Evolutionary conservation across 1,140 invertebrate species (phyloP).

Genomic region (Vanessa tameamea): DNA sequence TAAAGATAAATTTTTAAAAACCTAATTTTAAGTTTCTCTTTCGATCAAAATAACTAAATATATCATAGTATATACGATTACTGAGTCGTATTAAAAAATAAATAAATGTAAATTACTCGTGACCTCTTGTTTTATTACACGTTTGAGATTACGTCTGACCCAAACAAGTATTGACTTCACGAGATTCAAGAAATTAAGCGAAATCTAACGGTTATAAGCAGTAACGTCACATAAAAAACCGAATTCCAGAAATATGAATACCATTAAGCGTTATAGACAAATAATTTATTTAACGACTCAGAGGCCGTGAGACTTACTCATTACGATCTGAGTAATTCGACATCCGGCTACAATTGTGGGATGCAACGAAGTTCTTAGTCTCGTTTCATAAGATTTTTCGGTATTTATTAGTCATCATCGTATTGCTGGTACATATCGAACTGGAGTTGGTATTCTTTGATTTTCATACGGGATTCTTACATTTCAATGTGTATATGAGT

Average conservation of each 20-base stretch:
- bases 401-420: slow-evolving; percentile 6
- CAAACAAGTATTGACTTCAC: background rate
- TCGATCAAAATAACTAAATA: background rate
- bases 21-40: too few relatives aligned
- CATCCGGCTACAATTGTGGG: slow-evolving; percentile 24
- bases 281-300: slow-evolving; percentile 26
- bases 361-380: background rate
- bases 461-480: background rate
- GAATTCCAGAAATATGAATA: slow-evolving; percentile 27
- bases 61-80: background rate
- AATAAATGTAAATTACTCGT: background rate
- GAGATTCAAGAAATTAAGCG: background rate
- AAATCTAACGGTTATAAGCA: slow-evolving; percentile 17
- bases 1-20: too few relatives aligned
- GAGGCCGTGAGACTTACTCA: slow-evolving; percentile 27
- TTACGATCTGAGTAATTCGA: slow-evolving; percentile 12
- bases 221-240: slow-evolving; percentile 18
- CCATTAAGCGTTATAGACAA: slow-evolving; percentile 23
- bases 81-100: background rate
- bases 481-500: background rate
- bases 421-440: background rate
- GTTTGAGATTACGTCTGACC: background rate
- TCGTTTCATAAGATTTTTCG: slow-evolving; percentile 5
- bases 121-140: slow-evolving; percentile 2
- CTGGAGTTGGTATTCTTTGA: background rate